These are phyloP conservation scores for Drosophila neotestacea DNA, from an alignment of 2,888 invertebrate species.

Conservation along the genomic window DNA sequence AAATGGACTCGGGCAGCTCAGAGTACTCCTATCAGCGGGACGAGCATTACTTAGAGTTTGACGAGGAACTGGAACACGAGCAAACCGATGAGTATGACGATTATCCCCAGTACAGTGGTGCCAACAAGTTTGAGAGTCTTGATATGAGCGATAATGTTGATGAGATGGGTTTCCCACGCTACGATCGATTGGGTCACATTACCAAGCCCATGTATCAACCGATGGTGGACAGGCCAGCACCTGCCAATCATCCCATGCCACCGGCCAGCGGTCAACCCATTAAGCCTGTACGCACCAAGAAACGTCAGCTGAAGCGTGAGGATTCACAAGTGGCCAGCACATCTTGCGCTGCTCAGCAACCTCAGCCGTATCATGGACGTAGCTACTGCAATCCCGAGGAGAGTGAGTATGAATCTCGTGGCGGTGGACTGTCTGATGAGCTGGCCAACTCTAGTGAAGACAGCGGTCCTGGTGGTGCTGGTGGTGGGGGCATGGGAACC, in stretches of 20 bases:
- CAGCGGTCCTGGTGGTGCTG: slow-evolving; percentile 62
- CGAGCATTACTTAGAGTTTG: slow-evolving; percentile 84
- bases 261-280: slow-evolving; percentile 84
- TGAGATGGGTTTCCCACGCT: slow-evolving; percentile 89
- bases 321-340: slow-evolving; percentile 74
- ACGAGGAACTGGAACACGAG: slow-evolving; percentile 84
- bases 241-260: slow-evolving; percentile 83
- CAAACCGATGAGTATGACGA: slow-evolving; percentile 87
- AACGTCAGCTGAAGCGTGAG: slow-evolving; percentile 84
- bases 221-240: slow-evolving; percentile 64
- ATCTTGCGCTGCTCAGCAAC: slow-evolving; percentile 30
- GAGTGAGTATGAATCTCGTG: slow-evolving; percentile 83
- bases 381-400: slow-evolving; percentile 82
- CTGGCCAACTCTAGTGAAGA: slow-evolving; percentile 85
- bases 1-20: slow-evolving; percentile 88
- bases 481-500: slow-evolving; percentile 63
- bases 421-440: slow-evolving; percentile 84
- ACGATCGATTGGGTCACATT: slow-evolving; percentile 87
- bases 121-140: slow-evolving; percentile 87
- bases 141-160: slow-evolving; percentile 89
- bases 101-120: slow-evolving; percentile 85
- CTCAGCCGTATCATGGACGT: slow-evolving; percentile 75
- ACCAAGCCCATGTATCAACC: slow-evolving; percentile 84
- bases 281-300: slow-evolving; percentile 85
- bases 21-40: slow-evolving; percentile 87